phyloP scores from a whole-genome alignment of 2,888 invertebrate species.

The Rhamnusium bicolor region DNA sequence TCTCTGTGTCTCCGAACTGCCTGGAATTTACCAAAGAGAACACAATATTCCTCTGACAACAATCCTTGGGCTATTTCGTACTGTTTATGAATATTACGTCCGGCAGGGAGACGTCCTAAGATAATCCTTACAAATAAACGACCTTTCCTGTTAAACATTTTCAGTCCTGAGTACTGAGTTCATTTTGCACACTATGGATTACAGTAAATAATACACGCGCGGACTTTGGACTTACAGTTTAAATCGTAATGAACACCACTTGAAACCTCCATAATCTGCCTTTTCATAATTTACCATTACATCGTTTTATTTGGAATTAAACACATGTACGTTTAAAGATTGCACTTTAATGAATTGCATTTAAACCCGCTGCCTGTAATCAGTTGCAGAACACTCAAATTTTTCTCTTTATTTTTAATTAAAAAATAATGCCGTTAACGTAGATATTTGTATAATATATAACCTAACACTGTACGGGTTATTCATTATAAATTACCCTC shows the following conservation, averaged over 20 bases:
- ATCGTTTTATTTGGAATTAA: constrained; percentile 9
- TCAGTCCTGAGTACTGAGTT: constrained; percentile 27
- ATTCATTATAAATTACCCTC: too few species aligned
- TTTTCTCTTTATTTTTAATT: too few species aligned
- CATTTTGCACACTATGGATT: constrained; percentile 30
- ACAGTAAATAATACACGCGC: constrained; percentile 34
- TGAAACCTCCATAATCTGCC: constrained; percentile 23
- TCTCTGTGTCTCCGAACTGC: background rate
- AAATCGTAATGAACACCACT: constrained; percentile 35
- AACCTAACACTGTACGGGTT: too few species aligned
- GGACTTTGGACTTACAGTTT: constrained; percentile 28
- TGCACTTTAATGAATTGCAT: constrained; percentile 1
- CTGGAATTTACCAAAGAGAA: background rate
- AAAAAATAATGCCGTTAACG: too few species aligned
- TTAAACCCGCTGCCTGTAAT: background rate
- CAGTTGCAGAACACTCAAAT: background rate
- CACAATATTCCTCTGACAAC: background rate
- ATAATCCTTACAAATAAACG: constrained; percentile 51
- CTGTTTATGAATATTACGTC: constrained; percentile 52
- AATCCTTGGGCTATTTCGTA: constrained; percentile 12
- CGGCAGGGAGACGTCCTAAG: constrained; percentile 43
- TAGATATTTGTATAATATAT: too few species aligned
- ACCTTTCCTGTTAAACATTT: constrained; percentile 42
- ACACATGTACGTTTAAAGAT: constrained; percentile 6
- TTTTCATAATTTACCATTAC: constrained; percentile 30